Conservation (phyloP, 2,888 invertebrate species). For the Oscheius myriophilus region DNA sequence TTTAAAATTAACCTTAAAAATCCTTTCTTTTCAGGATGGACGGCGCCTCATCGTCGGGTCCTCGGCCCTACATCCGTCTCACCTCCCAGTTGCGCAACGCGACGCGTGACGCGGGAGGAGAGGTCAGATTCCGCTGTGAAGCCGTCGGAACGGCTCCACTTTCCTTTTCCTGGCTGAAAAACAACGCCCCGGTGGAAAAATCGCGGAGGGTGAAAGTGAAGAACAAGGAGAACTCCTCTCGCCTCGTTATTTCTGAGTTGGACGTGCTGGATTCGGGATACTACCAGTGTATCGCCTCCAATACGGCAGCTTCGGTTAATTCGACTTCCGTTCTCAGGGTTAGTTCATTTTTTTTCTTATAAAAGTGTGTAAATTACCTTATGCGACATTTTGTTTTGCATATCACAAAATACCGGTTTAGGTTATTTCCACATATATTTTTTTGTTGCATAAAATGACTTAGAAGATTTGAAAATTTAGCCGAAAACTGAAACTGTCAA, state of each 20-base stretch:
- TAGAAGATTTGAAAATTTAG: no score
- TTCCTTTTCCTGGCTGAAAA: slow-evolving; percentile 68
- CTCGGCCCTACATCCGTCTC: slow-evolving; percentile 68
- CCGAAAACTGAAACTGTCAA: no score
- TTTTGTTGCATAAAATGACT: no score
- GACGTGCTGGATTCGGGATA: slow-evolving; percentile 68
- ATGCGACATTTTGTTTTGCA: no score
- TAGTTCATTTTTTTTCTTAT: slow-evolving; percentile 23
- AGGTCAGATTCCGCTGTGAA: slow-evolving; percentile 68
- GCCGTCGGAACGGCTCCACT: slow-evolving; percentile 68
- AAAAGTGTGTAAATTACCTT: no score
- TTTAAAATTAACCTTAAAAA: no score
- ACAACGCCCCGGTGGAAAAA: slow-evolving; percentile 69
- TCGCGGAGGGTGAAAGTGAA: slow-evolving; percentile 59
- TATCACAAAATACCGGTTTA: no score
- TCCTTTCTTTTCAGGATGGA: slow-evolving; percentile 63
- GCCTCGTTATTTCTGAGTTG: slow-evolving; percentile 63
- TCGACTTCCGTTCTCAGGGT: slow-evolving; percentile 68
- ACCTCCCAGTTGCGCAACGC: slow-evolving; percentile 63
- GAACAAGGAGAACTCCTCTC: slow-evolving; percentile 62
- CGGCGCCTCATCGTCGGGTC: slow-evolving; percentile 58
- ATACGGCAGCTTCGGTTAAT: slow-evolving; percentile 68
- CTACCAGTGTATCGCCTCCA: slow-evolving; percentile 68
- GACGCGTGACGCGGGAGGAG: slow-evolving; percentile 62
- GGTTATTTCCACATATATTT: no score